Conservation (phyloP, 1,140 invertebrate species). For the Teleopsis dalmanni region DNA sequence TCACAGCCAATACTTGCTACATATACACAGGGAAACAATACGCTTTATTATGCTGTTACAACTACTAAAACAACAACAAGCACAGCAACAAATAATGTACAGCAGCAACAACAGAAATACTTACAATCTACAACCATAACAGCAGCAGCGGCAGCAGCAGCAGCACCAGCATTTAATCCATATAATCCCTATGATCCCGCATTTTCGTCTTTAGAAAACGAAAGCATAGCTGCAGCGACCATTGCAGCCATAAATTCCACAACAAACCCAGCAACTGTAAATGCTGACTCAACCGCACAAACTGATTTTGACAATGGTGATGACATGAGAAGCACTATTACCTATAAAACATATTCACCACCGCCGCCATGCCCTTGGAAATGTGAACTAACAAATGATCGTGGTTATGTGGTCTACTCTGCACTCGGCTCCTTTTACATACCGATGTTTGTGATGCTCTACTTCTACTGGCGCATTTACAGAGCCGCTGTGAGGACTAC, state of each 20-base stretch:
- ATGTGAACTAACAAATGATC: constrained; percentile 84
- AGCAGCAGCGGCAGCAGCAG: neutral
- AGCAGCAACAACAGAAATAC: constrained; percentile 20
- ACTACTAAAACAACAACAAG: constrained; percentile 1
- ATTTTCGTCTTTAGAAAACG: constrained; percentile 27
- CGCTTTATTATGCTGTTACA: constrained; percentile 33
- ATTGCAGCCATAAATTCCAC: neutral
- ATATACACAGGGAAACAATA: constrained; percentile 41
- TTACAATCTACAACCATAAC: neutral
- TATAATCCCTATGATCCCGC: constrained; percentile 38
- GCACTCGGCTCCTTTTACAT: constrained; percentile 88
- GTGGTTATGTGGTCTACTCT: constrained; percentile 83
- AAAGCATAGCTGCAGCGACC: constrained; percentile 9
- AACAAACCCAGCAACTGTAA: constrained; percentile 6
- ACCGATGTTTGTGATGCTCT: constrained; percentile 88
- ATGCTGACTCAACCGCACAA: neutral
- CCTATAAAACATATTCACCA: constrained; percentile 10
- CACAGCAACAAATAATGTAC: too few relatives aligned
- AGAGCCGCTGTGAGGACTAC: constrained; percentile 67
- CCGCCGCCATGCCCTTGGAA: constrained; percentile 66
- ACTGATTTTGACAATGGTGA: too few relatives aligned
- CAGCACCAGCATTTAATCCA: constrained; percentile 14
- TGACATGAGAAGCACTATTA: neutral
- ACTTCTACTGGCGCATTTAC: constrained; percentile 84
- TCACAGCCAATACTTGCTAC: constrained; percentile 34